Evolutionary conservation across 2,113 vertebrate species (phyloP), one percentile per base, ranked within the genome.

Genomic region (Phylloscopus trochilus): DNA sequence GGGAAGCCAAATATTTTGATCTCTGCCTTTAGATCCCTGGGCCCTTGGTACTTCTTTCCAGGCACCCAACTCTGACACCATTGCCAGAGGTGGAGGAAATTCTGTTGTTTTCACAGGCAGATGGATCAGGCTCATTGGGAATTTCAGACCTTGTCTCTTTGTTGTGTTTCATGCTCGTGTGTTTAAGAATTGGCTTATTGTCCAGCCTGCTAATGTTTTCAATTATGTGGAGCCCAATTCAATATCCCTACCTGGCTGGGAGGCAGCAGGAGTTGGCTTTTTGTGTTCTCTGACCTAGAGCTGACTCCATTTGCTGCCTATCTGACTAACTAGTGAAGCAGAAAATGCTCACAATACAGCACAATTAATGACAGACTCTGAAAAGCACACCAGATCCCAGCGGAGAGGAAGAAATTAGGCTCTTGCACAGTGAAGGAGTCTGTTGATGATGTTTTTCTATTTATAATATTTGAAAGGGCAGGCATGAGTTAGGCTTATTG

Each of bases 281-380:
- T 94, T 86, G 86, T 95, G 94, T 95, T 96, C 89, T 89, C 44
- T 97, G 98, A 98, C 98, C 97, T 96, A 80, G 79, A 96, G 95
- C 92, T 95, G 91, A 92, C 93, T 92, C 96, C 96, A 97, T 97
- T 97, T 97, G 95, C 97, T 97, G 95, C 93, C 96, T 96, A 89
- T 98, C 96, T 97, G 96, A 97, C 95, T 96, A 96, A 79, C 96
- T 97, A 97, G 98, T 96, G 95, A 98, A 97, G 98, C 98, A 98
- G 98, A 99, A 99, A 99, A 99, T 96, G 97, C 97, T 98, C 97
- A 98, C 97, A 98, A 97, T 98, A 95, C 98, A 96, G 97, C 96
- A 98, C 98, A 98, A 97, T 98, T 98, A 98, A 98, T 97, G 97
- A 95, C 95, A 95, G 93, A 93, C 97, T 89, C 97, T 97, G 98